Evolutionary conservation across 2,797 vertebrate genomes (phyloP), one percentile per base, ranked within the genome.

Genomic region (Merluccius polli): DNA sequence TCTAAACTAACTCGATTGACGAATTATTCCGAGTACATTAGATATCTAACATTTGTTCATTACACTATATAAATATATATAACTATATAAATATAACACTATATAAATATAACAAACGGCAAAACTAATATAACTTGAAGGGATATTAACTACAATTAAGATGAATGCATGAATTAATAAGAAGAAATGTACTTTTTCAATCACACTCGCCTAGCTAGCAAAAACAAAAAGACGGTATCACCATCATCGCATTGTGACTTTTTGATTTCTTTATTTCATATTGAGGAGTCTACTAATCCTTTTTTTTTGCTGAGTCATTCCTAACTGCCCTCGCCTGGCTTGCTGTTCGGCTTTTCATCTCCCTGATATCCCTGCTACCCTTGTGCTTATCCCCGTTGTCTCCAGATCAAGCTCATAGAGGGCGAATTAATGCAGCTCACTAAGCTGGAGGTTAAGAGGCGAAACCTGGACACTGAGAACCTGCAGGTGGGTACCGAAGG

Each of bases 341-440:
- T 84, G 72, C 16, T 8, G 21, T 76, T 83, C 8, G 21, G 70
- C 77, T 63, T 76, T 75, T 38, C 32, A 83, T 80, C 78, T 72
- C 67, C 75, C 73, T 73, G 41, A 27, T 80, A 9, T 6, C 52
- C 52, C 52, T 27, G n/a, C 52, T n/a, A 9, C 52, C 52, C n/a
- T 1, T 52, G 48, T 52, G 48, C 48, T 52, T 52, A 12, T 24
- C 92, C 88, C 96, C 90, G 94, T 29, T 97, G 92, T 97, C 93
- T 94, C 92, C 96, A 98, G 98, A 99, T 99, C 95, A 97, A 95
- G 89, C 95, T 97, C 93, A 98, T 99, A 94, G 97, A 99, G 91
- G 93, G 84, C 92, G 97, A 98, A 92, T 96, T 99, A 96, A 94
- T 95, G 96, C 97, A 98, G 93, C 88, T 99, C 95, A 98, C 98